Base-by-base conservation (phyloP, 2,113 vertebrate species). In the Sphaerodactylus townsendi region DNA sequence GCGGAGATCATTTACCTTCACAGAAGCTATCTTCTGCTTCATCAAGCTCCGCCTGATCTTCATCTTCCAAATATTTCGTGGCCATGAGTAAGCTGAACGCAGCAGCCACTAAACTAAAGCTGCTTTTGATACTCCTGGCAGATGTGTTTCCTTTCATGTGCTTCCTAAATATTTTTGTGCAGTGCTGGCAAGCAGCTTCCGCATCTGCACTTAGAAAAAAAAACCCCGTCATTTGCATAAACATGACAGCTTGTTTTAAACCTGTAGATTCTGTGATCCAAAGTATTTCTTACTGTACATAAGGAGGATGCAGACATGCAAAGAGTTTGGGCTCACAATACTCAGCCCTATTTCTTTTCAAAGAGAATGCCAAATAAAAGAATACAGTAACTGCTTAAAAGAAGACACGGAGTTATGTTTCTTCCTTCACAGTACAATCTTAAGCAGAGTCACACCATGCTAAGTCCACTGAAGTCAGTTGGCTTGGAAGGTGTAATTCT, bases 11-110 rank as follows among this genome's bases (percentile, higher is more conserved):
- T 93, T 95, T 97, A 97, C 96, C 96, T 96, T 96, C 96, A 87
- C 85, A 90, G 83, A 97, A 95, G 78, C 92, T 37, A 88, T 96
- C 96, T 46, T 96, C 96, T 62, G 94, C 94, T 92, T 96, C 95
- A 66, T 91, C 83, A 0, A 2, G 77, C 35, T 83, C 74, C 75
- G 87, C 64, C 37, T 59, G 72, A 66, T 95, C 91, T 2, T 94
- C 91, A 23, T 93, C 91, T 35, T 77, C 85, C 65, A 90, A 82
- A 89, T 96, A 94, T 95, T 96, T 96, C 0, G 17, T 90, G 91
- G 86, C 23, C 3, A 82, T 17, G 46, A 86, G 0, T 0, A 30
- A 79, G 59, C 79, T 71, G 11, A 7, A 56, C 41, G 86, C 39
- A 1, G 78, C 87, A 86, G 88, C 69, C 28, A 3, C 37, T 66